Conservation (phyloP, 1,140 invertebrate genomes). For the Drosophila jambulina region DNA sequence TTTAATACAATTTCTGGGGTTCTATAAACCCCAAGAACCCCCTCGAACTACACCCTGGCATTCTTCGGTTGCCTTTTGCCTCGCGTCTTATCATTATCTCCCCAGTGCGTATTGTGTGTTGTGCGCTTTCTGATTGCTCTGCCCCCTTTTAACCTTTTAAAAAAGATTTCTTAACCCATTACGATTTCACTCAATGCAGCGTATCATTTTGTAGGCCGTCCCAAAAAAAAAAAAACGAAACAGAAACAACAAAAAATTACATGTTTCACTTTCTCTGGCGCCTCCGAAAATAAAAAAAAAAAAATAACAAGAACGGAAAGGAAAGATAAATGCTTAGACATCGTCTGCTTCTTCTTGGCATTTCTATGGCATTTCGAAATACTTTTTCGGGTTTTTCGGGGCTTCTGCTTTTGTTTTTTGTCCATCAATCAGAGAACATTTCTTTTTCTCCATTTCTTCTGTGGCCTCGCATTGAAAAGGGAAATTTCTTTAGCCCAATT, state of each 20-base stretch:
- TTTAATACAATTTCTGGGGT: not conserved
- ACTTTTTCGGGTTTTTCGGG: constrained; percentile 21
- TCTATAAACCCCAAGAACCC: not conserved
- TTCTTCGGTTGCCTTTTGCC: constrained; percentile 40
- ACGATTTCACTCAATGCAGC: constrained; percentile 79
- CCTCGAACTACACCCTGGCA: constrained; percentile 1
- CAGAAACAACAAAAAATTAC: constrained; percentile 63
- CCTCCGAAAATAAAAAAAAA: constrained; percentile 27
- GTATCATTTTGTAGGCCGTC: constrained; percentile 75
- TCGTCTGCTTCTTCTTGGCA: constrained; percentile 18
- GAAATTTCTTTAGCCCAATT: constrained; percentile 53
- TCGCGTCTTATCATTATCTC: constrained; percentile 71
- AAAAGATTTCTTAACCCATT: constrained; percentile 77
- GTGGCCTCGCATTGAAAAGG: constrained; percentile 55
- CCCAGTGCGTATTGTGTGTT: constrained; percentile 38
- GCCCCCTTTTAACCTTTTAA: constrained; percentile 49
- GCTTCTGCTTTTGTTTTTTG: constrained; percentile 32
- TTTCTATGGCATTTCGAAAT: constrained; percentile 41
- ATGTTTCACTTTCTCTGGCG: constrained; percentile 83
- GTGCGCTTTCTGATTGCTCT: constrained; percentile 56
- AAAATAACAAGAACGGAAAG: constrained; percentile 36
- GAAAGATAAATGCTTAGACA: constrained; percentile 56
- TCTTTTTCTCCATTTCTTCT: constrained; percentile 45
- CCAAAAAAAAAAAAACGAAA: constrained; percentile 23
- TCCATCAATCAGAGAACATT: constrained; percentile 46